A percentile compares a stretch with the other conserved stretches of the same genome.
Conservation (phyloP, 2,113 vertebrate species). For the Notarius quadriscutis region DNA sequence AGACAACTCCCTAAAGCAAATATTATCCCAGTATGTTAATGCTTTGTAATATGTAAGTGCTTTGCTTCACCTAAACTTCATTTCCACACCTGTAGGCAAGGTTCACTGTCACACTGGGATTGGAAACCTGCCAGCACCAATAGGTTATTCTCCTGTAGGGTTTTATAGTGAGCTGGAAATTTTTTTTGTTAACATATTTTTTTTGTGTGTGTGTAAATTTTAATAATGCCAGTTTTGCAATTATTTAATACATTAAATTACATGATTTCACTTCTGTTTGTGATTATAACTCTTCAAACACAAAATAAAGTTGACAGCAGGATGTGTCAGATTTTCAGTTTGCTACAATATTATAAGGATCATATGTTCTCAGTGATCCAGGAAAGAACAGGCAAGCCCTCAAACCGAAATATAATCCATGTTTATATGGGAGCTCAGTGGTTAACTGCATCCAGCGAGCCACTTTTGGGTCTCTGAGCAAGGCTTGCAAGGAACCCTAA, state of each 20-base stretch:
- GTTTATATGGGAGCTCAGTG: constrained; percentile 16
- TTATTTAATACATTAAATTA: not conserved
- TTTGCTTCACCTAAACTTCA: constrained; percentile 1
- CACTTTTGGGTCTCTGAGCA: not conserved
- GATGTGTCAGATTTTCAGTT: constrained; percentile 9
- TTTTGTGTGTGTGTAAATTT: not conserved
- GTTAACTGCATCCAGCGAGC: not conserved
- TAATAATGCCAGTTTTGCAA: not conserved
- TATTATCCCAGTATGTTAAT: constrained; percentile 36
- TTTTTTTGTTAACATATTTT: not conserved
- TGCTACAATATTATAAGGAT: not conserved
- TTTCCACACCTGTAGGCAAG: constrained; percentile 10
- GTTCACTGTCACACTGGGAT: constrained; percentile 22
- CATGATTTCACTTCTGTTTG: not conserved
- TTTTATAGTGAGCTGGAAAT: not conserved
- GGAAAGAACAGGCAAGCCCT: not conserved
- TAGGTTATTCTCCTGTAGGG: constrained; percentile 4
- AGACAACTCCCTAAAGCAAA: constrained; percentile 25
- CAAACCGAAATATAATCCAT: constrained; percentile 17
- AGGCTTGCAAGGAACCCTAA: not conserved
- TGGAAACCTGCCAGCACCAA: constrained; percentile 15
- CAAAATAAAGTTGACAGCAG: not conserved
- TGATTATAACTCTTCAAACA: not conserved
- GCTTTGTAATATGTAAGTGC: constrained; percentile 7
- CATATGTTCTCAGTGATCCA: constrained; percentile 8